These are phyloP conservation scores for Marronus borbonicus DNA, from an alignment of 2,888 invertebrate genomes.

Conservation along the genomic window DNA sequence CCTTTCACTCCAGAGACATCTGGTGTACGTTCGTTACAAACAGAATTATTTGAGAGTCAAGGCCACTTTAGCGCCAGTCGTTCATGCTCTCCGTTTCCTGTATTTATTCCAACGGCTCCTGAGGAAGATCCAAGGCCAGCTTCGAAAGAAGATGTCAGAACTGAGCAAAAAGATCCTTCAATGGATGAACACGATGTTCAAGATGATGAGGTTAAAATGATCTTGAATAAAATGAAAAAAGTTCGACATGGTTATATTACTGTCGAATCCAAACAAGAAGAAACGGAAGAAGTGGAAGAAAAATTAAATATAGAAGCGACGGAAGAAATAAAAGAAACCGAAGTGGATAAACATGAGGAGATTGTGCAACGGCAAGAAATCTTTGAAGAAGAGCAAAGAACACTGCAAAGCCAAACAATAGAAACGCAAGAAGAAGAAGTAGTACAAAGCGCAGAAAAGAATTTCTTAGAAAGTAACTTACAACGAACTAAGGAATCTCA, in stretches of 20 bases:
- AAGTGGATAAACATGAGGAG: conserved; percentile 25
- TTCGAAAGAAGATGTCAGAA: conserved; percentile 50
- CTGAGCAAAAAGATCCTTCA: neutral
- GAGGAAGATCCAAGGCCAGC: conserved; percentile 28
- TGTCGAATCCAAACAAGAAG: neutral
- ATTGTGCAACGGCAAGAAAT: neutral
- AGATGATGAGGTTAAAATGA: conserved; percentile 58
- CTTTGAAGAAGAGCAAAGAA: conserved; percentile 8
- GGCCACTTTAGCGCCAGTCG: conserved; percentile 67
- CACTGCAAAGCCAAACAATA: neutral
- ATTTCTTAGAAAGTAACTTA: no score
- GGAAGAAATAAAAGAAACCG: neutral
- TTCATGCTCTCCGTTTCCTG: conserved; percentile 63
- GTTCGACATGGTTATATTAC: conserved; percentile 48
- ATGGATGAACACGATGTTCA: conserved; percentile 50
- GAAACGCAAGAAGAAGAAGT: no score
- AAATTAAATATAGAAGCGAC: neutral
- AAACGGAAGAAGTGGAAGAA: neutral
- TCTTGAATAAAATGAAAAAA: conserved; percentile 59
- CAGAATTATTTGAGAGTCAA: conserved; percentile 67
- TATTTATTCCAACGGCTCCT: conserved; percentile 63
- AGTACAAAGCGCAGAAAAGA: no score
- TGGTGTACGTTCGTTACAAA: conserved; percentile 63
- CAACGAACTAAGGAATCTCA: no score
- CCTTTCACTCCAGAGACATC: conserved; percentile 57